Base-by-base conservation (phyloP, 2,888 invertebrate species). In the Scaptomyza tumidula region DNA sequence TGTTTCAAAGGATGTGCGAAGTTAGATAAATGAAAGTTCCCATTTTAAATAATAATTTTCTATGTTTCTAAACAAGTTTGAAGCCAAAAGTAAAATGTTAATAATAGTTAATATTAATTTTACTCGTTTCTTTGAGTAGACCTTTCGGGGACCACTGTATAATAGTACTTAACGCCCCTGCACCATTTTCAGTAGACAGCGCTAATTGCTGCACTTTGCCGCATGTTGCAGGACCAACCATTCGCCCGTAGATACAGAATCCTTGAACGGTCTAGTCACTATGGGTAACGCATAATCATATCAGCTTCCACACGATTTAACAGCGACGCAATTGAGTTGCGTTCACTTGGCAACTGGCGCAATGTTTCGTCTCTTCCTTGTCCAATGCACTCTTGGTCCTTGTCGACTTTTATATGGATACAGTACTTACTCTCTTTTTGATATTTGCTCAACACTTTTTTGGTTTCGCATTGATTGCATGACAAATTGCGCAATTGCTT, bases 291-390 rank as follows among this genome's bases (percentile, higher is more conserved):
- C 88, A 90, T 91, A 92, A 91, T 92, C 91, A 90, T 90, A 91
- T 92, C 91, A 89, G 87, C 86, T 92, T 92, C 91, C 89, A 82
- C 87, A 85, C 91, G 91, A 92, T 92, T 92, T 88, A 91, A 89
- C 90, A 70, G 78, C 72, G 75, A 73, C 86, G 86, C 83, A 85
- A 82, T 79, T 69, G 62, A 48, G 75, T 68, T 48, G 48, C 65
- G 75, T 80, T 75, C 67, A 53, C 83, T 62, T 81, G 66, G 71
- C 83, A 83, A 83, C 83, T 61, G 49, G 48, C 62, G 69, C 61
- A 45, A 29, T 37, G 11, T 37, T 39, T 39, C 39, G 37, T 46
- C 54, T 39, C 9, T 39, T 9, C 14, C 37, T 37, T 48, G 14
- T 29, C 27, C 48, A 64, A 55, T 71, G 72, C 68, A 72, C 33